phyloP scores from a whole-genome alignment of 2,797 vertebrate genomes.

The Potorous gilbertii region DNA sequence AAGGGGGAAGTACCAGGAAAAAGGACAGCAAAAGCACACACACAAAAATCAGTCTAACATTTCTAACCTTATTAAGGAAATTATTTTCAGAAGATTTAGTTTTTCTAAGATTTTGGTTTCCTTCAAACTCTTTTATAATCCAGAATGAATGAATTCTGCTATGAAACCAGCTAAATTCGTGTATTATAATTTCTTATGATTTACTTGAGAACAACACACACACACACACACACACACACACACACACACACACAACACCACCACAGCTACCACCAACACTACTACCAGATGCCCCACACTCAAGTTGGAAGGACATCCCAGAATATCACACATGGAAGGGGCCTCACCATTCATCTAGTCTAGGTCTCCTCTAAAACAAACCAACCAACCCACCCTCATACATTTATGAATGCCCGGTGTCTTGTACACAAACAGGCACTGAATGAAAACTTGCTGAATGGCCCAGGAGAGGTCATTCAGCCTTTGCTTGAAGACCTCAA shows the following conservation, averaged over 20 bases:
- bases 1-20: constrained; percentile 19
- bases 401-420: not conserved
- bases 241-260: no score
- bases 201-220: not conserved
- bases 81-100: not conserved
- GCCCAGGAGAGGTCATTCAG: not conserved
- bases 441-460: not conserved
- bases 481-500: not conserved
- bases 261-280: no score
- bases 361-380: not conserved
- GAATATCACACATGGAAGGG: not conserved
- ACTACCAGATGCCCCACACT: not conserved
- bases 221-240: not conserved
- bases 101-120: not conserved
- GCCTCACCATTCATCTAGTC: not conserved
- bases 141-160: not conserved
- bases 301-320: not conserved
- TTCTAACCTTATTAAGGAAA: not conserved
- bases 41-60: not conserved
- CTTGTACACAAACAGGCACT: not conserved
- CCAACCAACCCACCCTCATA: not conserved
- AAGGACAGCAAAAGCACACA: not conserved
- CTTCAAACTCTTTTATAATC: not conserved
- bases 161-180: not conserved
- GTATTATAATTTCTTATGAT: not conserved